A percentile compares a stretch with the other conserved stretches of the same genome.
phyloP scores from a whole-genome alignment of 2,797 vertebrate species.

The Numenius phaeopus region DNA sequence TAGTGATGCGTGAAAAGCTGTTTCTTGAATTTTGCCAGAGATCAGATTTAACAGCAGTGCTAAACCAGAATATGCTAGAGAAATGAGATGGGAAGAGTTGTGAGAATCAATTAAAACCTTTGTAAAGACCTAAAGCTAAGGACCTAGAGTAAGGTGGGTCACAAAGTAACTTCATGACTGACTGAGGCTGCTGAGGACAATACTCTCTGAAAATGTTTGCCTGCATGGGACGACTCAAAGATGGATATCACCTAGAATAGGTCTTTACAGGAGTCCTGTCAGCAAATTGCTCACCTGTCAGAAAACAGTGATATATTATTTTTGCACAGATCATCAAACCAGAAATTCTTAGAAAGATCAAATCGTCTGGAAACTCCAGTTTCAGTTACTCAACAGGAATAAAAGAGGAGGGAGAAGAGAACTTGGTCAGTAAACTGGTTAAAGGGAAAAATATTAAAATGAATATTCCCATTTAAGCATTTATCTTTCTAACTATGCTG shows the following conservation, averaged over 20 bases:
- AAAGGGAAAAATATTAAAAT: neutral
- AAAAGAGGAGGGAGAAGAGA: neutral
- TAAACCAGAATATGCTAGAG: neutral
- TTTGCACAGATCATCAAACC: neutral
- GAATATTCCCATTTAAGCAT: neutral
- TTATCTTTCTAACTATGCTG: neutral
- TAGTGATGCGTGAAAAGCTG: neutral
- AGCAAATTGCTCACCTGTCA: neutral
- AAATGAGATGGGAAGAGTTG: neutral
- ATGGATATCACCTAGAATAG: neutral
- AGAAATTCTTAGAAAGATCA: neutral
- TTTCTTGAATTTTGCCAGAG: neutral
- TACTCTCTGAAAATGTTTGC: neutral
- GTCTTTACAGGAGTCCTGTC: neutral
- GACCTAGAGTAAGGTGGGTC: neutral
- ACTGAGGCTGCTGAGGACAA: neutral
- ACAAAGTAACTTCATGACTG: neutral
- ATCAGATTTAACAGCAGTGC: neutral
- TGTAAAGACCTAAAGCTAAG: neutral
- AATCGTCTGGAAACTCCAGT: neutral
- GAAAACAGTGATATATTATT: neutral
- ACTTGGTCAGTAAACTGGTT: neutral
- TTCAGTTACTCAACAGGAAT: neutral
- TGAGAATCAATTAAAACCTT: neutral
- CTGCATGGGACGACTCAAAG: neutral